Evolutionary conservation across 2,888 invertebrate genomes (phyloP).

Genomic region (Zhengitettix transpicula): DNA sequence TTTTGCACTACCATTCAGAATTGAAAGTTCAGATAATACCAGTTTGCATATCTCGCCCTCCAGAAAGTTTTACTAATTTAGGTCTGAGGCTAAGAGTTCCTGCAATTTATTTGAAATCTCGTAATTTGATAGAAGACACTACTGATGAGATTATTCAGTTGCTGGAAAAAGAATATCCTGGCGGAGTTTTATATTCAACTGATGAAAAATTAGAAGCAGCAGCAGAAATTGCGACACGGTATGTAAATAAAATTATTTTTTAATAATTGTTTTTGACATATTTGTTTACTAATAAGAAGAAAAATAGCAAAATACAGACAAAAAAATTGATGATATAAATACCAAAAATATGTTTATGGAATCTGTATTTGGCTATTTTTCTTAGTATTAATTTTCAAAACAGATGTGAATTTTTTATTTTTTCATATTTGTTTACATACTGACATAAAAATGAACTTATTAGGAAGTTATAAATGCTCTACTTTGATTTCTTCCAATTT

Average conservation of each 20-base stretch:
- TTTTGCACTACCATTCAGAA: neutral
- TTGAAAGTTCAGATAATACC: neutral
- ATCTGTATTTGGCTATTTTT: no score
- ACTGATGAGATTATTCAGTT: neutral
- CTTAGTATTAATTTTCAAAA: no score
- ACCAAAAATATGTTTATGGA: no score
- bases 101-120: neutral
- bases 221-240: neutral
- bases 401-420: no score
- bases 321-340: no score
- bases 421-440: no score
- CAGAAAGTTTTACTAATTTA: neutral
- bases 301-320: no score
- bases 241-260: neutral
- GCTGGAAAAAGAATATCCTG: neutral
- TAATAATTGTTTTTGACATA: no score
- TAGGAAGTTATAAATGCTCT: no score
- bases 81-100: neutral
- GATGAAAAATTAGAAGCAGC: neutral
- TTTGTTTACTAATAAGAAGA: no score
- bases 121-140: neutral
- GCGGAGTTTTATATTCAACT: neutral
- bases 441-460: no score
- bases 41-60: neutral
- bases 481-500: no score